A percentile compares a stretch with the other conserved stretches of the same genome.
These are phyloP conservation scores for Scaptomyza pallida DNA, from an alignment of 1,140 invertebrate genomes.

Conservation along the genomic window DNA sequence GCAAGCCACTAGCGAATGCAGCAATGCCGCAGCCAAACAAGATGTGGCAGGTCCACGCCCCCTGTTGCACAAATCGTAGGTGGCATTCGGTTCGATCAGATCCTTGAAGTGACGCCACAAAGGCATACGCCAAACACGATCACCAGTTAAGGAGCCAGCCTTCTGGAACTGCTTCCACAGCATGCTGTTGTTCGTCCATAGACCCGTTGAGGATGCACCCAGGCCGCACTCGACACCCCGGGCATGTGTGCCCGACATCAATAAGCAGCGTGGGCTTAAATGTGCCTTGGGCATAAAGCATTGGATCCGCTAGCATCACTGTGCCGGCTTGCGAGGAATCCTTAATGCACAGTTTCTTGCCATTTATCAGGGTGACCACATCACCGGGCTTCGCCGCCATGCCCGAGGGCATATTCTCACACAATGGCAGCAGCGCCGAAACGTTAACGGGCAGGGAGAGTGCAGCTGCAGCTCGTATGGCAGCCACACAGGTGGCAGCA, in stretches of 20 bases:
- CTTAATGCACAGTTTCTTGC: constrained; percentile 91
- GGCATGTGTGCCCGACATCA: constrained; percentile 90
- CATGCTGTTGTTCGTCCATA: constrained; percentile 88
- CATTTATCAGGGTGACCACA: constrained; percentile 92
- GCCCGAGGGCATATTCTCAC: constrained; percentile 94
- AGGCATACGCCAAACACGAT: constrained; percentile 95
- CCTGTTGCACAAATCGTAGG: constrained; percentile 87
- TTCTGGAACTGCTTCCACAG: constrained; percentile 87
- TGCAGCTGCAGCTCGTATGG: constrained; percentile 69
- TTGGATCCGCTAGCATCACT: constrained; percentile 93
- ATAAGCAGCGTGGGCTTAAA: constrained; percentile 87
- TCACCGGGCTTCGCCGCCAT: constrained; percentile 94
- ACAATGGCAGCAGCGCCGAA: constrained; percentile 90
- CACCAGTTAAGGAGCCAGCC: constrained; percentile 90
- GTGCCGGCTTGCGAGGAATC: constrained; percentile 95
- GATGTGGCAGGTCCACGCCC: constrained; percentile 85
- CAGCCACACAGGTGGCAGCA: constrained; percentile 51
- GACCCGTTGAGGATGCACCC: constrained; percentile 90
- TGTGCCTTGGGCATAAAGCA: constrained; percentile 89
- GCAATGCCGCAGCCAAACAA: constrained; percentile 88
- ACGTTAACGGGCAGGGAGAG: constrained; percentile 89
- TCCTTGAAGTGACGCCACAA: constrained; percentile 91
- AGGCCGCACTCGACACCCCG: constrained; percentile 85
- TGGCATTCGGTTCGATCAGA: constrained; percentile 85
- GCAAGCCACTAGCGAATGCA: constrained; percentile 86